Conservation (phyloP, 2,888 invertebrate species). For the Acronicta aceris region DNA sequence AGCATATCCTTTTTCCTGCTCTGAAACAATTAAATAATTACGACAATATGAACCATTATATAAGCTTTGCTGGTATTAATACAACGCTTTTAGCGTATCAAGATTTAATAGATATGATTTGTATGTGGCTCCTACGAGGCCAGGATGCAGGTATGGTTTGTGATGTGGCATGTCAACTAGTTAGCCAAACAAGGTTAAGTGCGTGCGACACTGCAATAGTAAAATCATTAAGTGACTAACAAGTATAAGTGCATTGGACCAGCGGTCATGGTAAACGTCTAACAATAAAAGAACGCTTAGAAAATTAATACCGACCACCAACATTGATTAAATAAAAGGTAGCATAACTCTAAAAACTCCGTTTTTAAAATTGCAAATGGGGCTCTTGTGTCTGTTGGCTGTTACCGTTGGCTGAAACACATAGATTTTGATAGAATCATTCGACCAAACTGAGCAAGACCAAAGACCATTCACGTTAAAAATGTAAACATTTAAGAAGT, state of each 20-base stretch:
- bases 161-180: slow-evolving; percentile 72
- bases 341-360: slow-evolving; percentile 48
- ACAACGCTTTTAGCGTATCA: slow-evolving; percentile 13
- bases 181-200: slow-evolving; percentile 81
- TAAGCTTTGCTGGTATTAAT: slow-evolving; percentile 9
- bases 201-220: slow-evolving; percentile 72
- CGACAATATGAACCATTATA: slow-evolving; percentile 5
- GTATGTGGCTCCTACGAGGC: slow-evolving; percentile 63
- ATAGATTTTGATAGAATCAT: slow-evolving; percentile 19
- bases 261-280: slow-evolving; percentile 83
- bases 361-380: slow-evolving; percentile 49
- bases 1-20: slow-evolving; percentile 44
- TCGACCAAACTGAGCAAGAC: slow-evolving; percentile 7
- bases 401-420: slow-evolving; percentile 22
- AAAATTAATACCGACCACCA: slow-evolving; percentile 72
- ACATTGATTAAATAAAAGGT: slow-evolving; percentile 57
- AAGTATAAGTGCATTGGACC: slow-evolving; percentile 69
- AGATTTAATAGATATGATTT: slow-evolving; percentile 51
- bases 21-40: slow-evolving; percentile 39
- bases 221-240: slow-evolving; percentile 73
- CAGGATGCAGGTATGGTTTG: slow-evolving; percentile 74
- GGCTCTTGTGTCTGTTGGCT: no score
- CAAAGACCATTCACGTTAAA: slow-evolving; percentile 13
- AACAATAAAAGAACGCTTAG: slow-evolving; percentile 73
- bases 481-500: slow-evolving; percentile 31